These are phyloP conservation scores for Gymnopithys bicolor DNA, from an alignment of 2,797 vertebrate genomes.

Conservation along the genomic window DNA sequence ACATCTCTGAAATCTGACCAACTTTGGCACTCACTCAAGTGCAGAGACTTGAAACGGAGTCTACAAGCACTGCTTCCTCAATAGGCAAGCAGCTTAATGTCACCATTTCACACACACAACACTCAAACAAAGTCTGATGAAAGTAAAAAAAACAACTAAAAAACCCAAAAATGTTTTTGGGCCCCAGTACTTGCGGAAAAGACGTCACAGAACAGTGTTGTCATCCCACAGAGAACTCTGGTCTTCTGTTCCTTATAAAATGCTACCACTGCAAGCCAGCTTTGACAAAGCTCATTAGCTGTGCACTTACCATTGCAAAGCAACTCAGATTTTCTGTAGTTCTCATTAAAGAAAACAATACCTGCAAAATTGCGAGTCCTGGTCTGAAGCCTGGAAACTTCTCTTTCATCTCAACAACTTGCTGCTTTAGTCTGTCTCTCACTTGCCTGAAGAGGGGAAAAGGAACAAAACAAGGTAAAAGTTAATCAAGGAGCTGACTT, in stretches of 20 bases:
- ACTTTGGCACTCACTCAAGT: neutral
- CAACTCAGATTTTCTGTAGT: neutral
- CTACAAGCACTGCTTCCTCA: neutral
- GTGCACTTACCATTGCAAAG: neutral
- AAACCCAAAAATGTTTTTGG: fast-evolving
- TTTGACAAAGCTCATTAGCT: neutral
- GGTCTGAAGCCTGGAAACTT: conserved; percentile 87
- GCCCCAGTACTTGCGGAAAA: neutral
- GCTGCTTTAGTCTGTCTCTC: conserved; percentile 85
- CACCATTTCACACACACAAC: neutral
- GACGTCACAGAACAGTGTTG: neutral
- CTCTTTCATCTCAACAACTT: conserved; percentile 87
- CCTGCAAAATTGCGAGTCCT: conserved; percentile 95
- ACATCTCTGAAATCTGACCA: neutral
- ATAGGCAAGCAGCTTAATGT: neutral
- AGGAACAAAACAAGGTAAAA: neutral
- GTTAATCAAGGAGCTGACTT: conserved; percentile 1
- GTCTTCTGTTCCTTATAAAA: neutral
- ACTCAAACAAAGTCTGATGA: neutral
- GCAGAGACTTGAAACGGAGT: neutral
- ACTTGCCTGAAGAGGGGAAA: conserved; percentile 80
- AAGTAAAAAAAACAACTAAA: neutral
- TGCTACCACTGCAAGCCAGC: neutral
- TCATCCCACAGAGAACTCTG: neutral
- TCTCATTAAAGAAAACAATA: conserved; percentile 54